phyloP scores from a whole-genome alignment of 2,797 vertebrate genomes.

The Percopsis omiscomaycus region DNA sequence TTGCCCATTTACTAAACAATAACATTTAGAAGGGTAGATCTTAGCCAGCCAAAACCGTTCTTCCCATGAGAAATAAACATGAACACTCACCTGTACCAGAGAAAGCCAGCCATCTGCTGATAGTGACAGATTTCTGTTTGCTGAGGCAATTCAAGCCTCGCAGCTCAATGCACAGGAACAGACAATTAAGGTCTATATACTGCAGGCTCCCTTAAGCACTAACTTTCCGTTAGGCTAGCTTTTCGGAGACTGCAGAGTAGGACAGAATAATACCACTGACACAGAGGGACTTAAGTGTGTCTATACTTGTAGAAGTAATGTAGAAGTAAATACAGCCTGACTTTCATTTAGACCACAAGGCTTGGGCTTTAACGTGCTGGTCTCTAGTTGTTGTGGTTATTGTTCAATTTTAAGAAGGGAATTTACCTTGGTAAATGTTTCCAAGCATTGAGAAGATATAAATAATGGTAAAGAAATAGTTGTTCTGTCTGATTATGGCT shows the following conservation, averaged over 20 bases:
- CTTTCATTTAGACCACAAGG: too few relatives aligned
- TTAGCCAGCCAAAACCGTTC: slow-evolving; percentile 23
- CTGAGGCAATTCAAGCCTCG: slow-evolving; percentile 44
- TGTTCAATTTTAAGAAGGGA: too few relatives aligned
- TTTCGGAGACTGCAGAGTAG: slow-evolving; percentile 32
- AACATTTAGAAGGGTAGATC: slow-evolving; percentile 2
- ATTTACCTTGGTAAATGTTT: too few relatives aligned
- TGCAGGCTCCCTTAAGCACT: slow-evolving; percentile 15
- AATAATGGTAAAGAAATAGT: too few relatives aligned
- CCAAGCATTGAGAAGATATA: too few relatives aligned
- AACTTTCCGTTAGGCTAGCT: slow-evolving; percentile 54
- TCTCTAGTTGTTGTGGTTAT: too few relatives aligned
- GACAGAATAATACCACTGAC: slow-evolving; percentile 23
- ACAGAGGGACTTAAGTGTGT: slow-evolving; percentile 17
- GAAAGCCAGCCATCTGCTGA: slow-evolving; percentile 47
- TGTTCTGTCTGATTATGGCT: too few relatives aligned
- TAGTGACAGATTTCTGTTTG: slow-evolving; percentile 41
- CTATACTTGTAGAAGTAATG: too few relatives aligned
- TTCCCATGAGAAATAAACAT: slow-evolving; percentile 27
- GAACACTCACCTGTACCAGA: slow-evolving; percentile 37
- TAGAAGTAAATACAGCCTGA: too few relatives aligned
- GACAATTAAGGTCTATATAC: slow-evolving; percentile 46
- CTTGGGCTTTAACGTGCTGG: too few relatives aligned
- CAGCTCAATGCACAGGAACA: slow-evolving; percentile 45
- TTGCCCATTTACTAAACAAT: neutral